Evolutionary conservation across 2,888 invertebrate genomes (phyloP).

Genomic region (Orthosia incerta): DNA sequence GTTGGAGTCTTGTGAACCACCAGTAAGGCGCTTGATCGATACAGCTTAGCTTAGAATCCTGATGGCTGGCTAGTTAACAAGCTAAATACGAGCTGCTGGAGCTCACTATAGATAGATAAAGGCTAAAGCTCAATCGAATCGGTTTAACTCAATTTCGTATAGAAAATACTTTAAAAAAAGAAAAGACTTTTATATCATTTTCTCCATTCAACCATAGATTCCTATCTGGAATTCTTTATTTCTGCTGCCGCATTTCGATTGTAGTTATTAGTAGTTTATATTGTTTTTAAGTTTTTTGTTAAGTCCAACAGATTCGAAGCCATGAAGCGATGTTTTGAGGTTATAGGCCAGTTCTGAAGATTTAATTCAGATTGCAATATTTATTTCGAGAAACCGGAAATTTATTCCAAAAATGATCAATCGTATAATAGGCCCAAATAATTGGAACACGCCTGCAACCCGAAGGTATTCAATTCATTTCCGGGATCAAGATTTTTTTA

Average conservation of each 20-base stretch:
- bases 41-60: conserved; percentile 24
- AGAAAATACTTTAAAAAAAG: background rate
- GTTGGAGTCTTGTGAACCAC: background rate
- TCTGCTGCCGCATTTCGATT: background rate
- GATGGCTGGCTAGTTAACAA: conserved; percentile 35
- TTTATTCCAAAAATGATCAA: conserved; percentile 35
- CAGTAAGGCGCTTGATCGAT: conserved; percentile 39
- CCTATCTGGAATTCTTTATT: background rate
- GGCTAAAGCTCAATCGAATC: background rate
- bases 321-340: conserved; percentile 1
- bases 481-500: conserved; percentile 32
- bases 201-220: background rate
- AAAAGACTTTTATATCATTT: background rate
- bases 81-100: conserved; percentile 19
- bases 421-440: conserved; percentile 40
- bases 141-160: background rate
- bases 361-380: conserved; percentile 28
- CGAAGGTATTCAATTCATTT: conserved; percentile 51
- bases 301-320: conserved; percentile 1
- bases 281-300: conserved; percentile 7
- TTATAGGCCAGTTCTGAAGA: background rate
- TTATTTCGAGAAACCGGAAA: conserved; percentile 6
- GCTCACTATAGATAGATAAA: background rate
- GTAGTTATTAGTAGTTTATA: no score
- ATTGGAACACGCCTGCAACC: conserved; percentile 45